Percentiles rank a stretch among this genome's conserved stretches.
Conservation (phyloP, 2,113 vertebrate species). For the Castor canadensis region DNA sequence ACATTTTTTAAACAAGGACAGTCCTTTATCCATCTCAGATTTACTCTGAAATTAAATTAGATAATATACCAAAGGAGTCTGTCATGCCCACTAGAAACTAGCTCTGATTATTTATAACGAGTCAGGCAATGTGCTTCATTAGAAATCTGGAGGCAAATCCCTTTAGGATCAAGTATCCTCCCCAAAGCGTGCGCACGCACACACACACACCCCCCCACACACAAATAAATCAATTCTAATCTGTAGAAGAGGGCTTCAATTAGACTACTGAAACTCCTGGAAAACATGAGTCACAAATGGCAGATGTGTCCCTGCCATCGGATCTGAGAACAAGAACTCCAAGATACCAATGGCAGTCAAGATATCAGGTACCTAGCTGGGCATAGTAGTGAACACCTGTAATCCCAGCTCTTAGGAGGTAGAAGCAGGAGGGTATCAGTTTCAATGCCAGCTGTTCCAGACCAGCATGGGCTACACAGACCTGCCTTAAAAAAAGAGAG, state of each 20-base stretch:
- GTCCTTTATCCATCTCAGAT: not conserved
- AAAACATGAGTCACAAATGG: not conserved
- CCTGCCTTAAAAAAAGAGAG: not conserved
- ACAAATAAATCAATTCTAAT: too few species aligned
- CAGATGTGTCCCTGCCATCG: not conserved
- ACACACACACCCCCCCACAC: too few species aligned
- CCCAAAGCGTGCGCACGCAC: too few species aligned
- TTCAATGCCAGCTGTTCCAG: too few species aligned
- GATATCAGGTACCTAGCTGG: not conserved
- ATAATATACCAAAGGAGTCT: not conserved
- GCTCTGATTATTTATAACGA: not conserved
- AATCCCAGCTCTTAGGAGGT: not conserved
- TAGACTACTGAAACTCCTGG: not conserved
- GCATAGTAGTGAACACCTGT: not conserved
- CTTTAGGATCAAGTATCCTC: not conserved
- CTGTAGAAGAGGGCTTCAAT: not conserved
- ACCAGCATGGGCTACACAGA: not conserved
- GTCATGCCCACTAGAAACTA: not conserved
- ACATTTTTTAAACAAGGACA: slow-evolving; percentile 6
- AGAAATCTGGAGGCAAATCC: not conserved
- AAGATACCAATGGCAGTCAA: not conserved
- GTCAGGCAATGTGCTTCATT: not conserved
- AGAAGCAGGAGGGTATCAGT: not conserved
- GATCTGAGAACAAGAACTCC: not conserved
- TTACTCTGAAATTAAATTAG: slow-evolving; percentile 42